phyloP scores from a whole-genome alignment of 2,888 invertebrate species.

The Drosophila crucigera region DNA sequence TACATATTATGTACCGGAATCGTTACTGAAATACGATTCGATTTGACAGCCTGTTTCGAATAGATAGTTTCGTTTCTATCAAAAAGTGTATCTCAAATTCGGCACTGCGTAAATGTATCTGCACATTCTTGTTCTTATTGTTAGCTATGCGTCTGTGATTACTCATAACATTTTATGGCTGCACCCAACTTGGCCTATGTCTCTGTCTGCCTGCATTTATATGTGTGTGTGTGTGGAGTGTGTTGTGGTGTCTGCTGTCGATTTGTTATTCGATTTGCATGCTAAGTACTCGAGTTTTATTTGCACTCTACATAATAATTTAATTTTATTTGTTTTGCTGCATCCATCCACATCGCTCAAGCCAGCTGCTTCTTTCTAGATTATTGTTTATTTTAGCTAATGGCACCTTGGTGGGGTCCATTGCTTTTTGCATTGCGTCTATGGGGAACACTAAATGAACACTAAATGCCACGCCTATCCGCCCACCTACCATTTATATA shows the following conservation, averaged over 20 bases:
- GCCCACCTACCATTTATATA: not conserved
- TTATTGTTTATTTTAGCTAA: constrained; percentile 62
- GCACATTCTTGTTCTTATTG: constrained; percentile 29
- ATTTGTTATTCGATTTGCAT: constrained; percentile 73
- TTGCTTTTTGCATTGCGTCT: constrained; percentile 63
- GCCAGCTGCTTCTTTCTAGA: constrained; percentile 37
- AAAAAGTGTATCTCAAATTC: constrained; percentile 15
- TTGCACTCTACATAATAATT: constrained; percentile 78
- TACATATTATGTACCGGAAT: not conserved
- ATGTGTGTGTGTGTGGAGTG: not conserved
- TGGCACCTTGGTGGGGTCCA: constrained; percentile 70
- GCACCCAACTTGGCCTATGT: constrained; percentile 19
- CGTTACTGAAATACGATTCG: not conserved
- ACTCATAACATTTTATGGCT: constrained; percentile 66
- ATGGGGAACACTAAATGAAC: constrained; percentile 70
- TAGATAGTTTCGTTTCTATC: not conserved
- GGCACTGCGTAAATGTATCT: not conserved
- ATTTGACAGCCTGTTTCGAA: not conserved
- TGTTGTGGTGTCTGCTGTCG: constrained; percentile 28
- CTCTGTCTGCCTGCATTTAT: constrained; percentile 3
- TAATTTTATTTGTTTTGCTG: constrained; percentile 79
- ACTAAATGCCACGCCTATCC: constrained; percentile 38
- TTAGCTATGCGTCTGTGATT: constrained; percentile 75
- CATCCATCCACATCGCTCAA: constrained; percentile 53
- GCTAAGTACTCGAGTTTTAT: constrained; percentile 68